phyloP scores from a whole-genome alignment of 2,797 vertebrate species.

The Myoxocephalus aenaeus region DNA sequence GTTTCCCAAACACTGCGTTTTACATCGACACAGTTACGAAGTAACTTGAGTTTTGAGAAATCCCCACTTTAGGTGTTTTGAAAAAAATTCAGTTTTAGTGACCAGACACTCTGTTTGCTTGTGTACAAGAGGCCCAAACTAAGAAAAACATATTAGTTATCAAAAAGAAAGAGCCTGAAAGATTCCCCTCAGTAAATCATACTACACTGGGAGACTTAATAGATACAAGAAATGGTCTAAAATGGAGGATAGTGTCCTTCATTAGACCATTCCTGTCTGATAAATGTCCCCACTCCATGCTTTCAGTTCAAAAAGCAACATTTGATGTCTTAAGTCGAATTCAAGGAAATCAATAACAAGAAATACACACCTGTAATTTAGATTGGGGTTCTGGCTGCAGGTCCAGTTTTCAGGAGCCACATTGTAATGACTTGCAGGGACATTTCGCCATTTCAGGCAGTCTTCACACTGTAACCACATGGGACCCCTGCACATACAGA shows the following conservation, averaged over 20 bases:
- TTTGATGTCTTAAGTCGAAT: neutral
- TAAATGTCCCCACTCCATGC: neutral
- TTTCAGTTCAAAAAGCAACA: neutral
- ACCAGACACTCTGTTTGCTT: too few species aligned
- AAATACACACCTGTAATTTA: slow-evolving; percentile 74
- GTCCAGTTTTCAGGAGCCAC: slow-evolving; percentile 82
- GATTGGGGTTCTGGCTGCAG: slow-evolving; percentile 84
- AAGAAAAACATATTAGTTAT: too few species aligned
- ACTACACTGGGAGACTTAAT: neutral
- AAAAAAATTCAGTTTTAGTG: neutral
- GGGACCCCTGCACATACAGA: slow-evolving; percentile 69
- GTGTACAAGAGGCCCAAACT: too few species aligned
- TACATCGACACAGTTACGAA: neutral
- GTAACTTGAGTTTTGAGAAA: neutral
- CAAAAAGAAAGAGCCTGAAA: neutral
- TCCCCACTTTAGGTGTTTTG: neutral
- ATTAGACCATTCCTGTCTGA: neutral
- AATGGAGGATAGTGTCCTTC: neutral
- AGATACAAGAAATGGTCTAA: neutral
- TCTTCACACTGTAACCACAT: slow-evolving; percentile 87
- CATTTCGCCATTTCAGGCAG: slow-evolving; percentile 87
- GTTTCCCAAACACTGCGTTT: neutral
- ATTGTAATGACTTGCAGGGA: slow-evolving; percentile 74
- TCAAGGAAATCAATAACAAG: neutral
- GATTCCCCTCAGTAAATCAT: neutral